phyloP scores from a whole-genome alignment of 2,113 vertebrate genomes.

The Osmerus mordax region DNA sequence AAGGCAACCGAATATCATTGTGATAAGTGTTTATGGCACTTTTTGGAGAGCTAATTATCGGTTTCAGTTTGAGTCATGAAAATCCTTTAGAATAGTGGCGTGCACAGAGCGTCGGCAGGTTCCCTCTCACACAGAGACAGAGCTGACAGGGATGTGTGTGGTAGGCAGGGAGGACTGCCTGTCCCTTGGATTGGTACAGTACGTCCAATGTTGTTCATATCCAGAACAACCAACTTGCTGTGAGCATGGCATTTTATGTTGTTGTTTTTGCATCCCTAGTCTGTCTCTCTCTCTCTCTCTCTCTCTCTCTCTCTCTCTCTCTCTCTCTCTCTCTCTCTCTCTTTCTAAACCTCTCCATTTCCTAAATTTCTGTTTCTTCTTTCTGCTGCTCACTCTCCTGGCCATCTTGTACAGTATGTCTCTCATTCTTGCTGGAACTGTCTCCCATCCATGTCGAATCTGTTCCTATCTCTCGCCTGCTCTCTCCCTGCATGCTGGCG shows the following conservation, averaged over 20 bases:
- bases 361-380: background rate
- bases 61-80: constrained; percentile 57
- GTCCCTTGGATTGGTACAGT: constrained; percentile 6
- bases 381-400: background rate
- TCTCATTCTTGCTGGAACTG: background rate
- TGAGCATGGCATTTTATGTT: constrained; percentile 11
- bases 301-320: constrained; percentile 7
- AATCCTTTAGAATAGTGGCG: constrained; percentile 61
- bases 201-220: no score
- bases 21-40: constrained; percentile 66
- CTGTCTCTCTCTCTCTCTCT: constrained; percentile 4
- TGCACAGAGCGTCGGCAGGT: constrained; percentile 34
- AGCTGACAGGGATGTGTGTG: constrained; percentile 26
- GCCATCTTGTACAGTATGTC: background rate
- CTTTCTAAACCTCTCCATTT: background rate
- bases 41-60: constrained; percentile 66
- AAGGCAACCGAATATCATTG: constrained; percentile 41
- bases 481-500: background rate
- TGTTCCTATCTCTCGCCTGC: background rate
- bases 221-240: background rate
- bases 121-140: constrained; percentile 41
- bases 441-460: background rate
- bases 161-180: no score
- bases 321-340: constrained; percentile 10
- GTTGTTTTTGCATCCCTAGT: constrained; percentile 11